These are phyloP conservation scores for Petrophora chlorosata DNA, from an alignment of 2,888 invertebrate genomes.

Conservation along the genomic window DNA sequence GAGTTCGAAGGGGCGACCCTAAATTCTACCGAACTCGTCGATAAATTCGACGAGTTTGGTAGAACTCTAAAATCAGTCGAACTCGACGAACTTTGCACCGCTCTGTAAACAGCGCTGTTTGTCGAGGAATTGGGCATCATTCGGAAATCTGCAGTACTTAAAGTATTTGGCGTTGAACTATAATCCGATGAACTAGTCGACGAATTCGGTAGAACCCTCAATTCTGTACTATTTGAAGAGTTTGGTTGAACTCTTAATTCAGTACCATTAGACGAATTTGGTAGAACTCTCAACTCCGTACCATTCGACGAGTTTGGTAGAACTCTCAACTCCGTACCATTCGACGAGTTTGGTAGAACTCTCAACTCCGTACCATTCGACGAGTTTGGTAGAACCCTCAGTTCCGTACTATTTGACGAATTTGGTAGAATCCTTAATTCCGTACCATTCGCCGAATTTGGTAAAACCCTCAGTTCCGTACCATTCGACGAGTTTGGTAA, in stretches of 20 bases:
- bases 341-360: not conserved
- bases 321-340: slow-evolving; percentile 21
- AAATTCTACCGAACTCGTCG: slow-evolving; percentile 9
- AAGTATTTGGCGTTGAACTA: not conserved
- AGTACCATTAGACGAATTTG: not conserved
- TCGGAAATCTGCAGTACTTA: slow-evolving; percentile 23
- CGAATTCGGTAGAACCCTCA: slow-evolving; percentile 26
- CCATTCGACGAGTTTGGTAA: not conserved
- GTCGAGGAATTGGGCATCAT: slow-evolving; percentile 9
- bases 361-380: not conserved
- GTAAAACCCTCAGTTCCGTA: too few species aligned
- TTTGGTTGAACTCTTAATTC: not conserved
- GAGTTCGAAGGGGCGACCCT: slow-evolving; percentile 8
- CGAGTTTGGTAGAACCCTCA: not conserved
- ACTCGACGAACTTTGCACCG: not conserved
- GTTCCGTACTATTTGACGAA: not conserved
- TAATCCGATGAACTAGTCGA: not conserved
- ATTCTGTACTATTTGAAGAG: too few species aligned
- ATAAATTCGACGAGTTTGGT: not conserved
- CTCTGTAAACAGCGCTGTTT: not conserved
- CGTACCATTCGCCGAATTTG: too few species aligned
- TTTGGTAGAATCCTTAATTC: slow-evolving; percentile 4
- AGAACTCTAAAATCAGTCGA: not conserved
- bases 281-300: slow-evolving; percentile 26
- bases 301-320: slow-evolving; percentile 6